These are phyloP conservation scores for Trichonephila clavata DNA, from an alignment of 1,140 invertebrate species.

Conservation along the genomic window DNA sequence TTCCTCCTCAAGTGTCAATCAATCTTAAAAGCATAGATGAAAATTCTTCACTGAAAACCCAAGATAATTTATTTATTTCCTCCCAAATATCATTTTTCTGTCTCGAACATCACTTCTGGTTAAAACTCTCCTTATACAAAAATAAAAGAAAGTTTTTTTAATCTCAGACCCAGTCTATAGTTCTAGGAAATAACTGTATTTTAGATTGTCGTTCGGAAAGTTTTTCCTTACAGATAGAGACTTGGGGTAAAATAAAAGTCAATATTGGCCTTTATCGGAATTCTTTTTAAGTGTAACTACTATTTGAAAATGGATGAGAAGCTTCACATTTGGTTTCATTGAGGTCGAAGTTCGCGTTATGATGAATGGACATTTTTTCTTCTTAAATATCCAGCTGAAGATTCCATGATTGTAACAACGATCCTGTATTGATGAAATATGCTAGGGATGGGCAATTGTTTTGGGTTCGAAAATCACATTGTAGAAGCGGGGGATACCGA, in stretches of 20 bases:
- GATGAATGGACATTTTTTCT: conserved; percentile 29
- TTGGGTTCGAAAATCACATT: too few relatives aligned
- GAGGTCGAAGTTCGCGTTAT: not conserved
- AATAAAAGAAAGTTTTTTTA: not conserved
- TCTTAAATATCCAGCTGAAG: not conserved
- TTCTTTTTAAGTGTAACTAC: conserved; percentile 32
- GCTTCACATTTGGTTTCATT: conserved; percentile 53
- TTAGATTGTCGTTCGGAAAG: not conserved
- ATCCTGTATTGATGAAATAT: not conserved
- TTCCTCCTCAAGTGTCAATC: too few relatives aligned
- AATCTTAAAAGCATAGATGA: too few relatives aligned
- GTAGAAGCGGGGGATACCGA: too few relatives aligned
- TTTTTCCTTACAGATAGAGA: not conserved
- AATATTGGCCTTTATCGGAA: conserved; percentile 30
- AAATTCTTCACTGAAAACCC: too few relatives aligned
- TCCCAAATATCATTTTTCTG: not conserved
- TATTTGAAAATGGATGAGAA: conserved; percentile 66
- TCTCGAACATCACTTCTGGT: not conserved
- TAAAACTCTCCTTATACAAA: not conserved
- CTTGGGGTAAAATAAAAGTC: not conserved
- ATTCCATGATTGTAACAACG: not conserved
- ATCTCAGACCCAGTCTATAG: not conserved
- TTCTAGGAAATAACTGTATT: not conserved
- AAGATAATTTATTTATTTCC: not conserved
- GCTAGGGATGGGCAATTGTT: too few relatives aligned